Evolutionary conservation across 2,113 vertebrate genomes (phyloP), one percentile per base, ranked within the genome.

Genomic region (Brachyhypopomus occidentalis): DNA sequence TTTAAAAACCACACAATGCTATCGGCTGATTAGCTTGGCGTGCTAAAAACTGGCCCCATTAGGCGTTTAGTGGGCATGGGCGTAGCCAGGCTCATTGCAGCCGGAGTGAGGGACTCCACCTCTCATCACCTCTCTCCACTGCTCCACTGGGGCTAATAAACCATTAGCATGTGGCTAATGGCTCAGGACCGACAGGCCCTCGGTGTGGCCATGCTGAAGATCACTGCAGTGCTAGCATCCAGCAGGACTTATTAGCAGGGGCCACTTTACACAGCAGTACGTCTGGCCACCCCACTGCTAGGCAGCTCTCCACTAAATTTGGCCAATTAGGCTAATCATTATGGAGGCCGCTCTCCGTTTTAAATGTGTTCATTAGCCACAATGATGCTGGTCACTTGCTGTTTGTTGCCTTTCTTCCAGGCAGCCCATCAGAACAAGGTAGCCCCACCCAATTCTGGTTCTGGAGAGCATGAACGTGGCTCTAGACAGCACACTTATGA

Each of bases 271-370:
- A 58, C 91, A 87, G 91, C 84, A 52, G 89, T 89, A 84, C 83
- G 86, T 87, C 86, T 59, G 69, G 84, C 86, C 87, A 81, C 87
- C 90, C 88, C 85, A 84, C 87, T 88, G 90, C 88, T 89, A 85
- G 86, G 86, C 88, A 64, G 64, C 88, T 87, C 86, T 79, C 88
- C 82, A 86, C 88, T 89, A 92, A 92, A 91, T 91, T 86, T 88
- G 86, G 88, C 90, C 90, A 92, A 92, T 93, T 93, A 93, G 85
- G 83, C 89, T 92, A 91, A 94, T 93, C 89, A 92, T 89, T 19
- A 64, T 88, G 86, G 88, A 82, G 82, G 86, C 77, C 85, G 86
- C 86, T 66, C 78, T 89, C 86, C 86, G 89, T 88, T 90, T 84
- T 85, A 85, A 88, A 89, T 78, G 23, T 27, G 80, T 85, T 90